Percentiles rank a stretch among this genome's conserved stretches.
These are phyloP conservation scores for Bubo blakistoni DNA, from an alignment of 2,113 vertebrate genomes.

Conservation along the genomic window DNA sequence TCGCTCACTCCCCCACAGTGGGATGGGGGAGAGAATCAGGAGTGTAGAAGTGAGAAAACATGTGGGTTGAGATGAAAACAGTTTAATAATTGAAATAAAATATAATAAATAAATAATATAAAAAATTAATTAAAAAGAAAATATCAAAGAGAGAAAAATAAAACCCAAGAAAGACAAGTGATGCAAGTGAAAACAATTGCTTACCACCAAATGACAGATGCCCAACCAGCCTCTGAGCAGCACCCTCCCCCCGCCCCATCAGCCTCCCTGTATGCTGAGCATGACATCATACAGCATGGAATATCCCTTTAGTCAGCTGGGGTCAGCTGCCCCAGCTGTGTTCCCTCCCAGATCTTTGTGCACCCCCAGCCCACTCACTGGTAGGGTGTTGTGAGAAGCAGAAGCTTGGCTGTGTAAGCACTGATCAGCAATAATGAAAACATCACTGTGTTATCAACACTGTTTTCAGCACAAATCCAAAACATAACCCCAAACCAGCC, in stretches of 20 bases:
- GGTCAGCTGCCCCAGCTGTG: background rate
- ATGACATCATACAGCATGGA: accelerated
- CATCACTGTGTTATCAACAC: accelerated
- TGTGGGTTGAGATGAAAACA: background rate
- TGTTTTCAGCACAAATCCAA: background rate
- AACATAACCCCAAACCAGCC: background rate
- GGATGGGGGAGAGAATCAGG: background rate
- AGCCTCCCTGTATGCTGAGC: background rate
- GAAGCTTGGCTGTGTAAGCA: too few relatives aligned
- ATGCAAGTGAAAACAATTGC: background rate
- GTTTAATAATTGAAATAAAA: background rate
- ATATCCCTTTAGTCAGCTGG: background rate
- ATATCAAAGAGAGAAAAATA: background rate
- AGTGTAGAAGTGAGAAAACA: background rate
- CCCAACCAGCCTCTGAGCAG: background rate
- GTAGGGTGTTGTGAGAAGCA: background rate
- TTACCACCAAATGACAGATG: background rate
- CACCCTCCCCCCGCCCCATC: accelerated
- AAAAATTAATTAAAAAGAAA: background rate
- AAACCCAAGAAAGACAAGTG: background rate
- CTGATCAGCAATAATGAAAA: background rate
- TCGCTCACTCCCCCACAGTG: accelerated
- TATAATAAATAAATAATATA: background rate
- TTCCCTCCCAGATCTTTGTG: background rate
- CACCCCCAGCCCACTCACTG: background rate